Evolutionary conservation across 53 echinoderm and acorn worm genomes (phyloP).

Genomic region (Paracentrotus lividus): DNA sequence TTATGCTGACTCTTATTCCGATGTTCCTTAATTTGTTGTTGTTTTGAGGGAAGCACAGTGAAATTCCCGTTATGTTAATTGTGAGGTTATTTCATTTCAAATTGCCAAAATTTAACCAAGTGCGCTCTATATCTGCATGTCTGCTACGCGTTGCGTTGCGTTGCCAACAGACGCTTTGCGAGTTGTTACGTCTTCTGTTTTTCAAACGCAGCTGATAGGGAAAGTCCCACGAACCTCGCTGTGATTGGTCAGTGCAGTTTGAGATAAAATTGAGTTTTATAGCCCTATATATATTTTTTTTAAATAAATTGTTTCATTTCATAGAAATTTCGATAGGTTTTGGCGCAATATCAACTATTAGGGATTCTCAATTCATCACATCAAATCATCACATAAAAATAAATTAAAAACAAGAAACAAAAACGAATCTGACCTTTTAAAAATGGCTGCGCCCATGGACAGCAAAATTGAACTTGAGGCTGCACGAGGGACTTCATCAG

Average conservation of each 20-base stretch:
- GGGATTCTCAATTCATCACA: neutral
- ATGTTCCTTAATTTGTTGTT: neutral
- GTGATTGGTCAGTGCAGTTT: conserved; percentile 47
- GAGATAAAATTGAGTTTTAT: too few relatives aligned
- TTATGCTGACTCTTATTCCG: too few relatives aligned
- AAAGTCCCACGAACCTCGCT: neutral
- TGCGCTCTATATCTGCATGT: neutral
- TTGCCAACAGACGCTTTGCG: conserved; percentile 67
- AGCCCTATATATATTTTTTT: too few relatives aligned
- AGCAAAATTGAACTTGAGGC: too few relatives aligned
- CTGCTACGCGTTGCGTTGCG: conserved; percentile 4
- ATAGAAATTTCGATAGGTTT: too few relatives aligned
- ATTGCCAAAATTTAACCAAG: neutral
- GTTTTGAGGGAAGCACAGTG: neutral
- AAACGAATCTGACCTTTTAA: neutral
- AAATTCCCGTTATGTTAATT: neutral
- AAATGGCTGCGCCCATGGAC: conserved; percentile 32
- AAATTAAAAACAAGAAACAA: too few relatives aligned
- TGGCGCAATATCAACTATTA: neutral
- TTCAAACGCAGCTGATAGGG: conserved; percentile 52
- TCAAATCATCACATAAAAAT: too few relatives aligned
- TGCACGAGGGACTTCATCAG: neutral
- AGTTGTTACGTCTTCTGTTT: neutral
- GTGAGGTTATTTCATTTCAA: neutral
- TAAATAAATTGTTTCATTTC: too few relatives aligned